Conservation (phyloP, 2,797 vertebrate species). For the Muscicapa striata region DNA sequence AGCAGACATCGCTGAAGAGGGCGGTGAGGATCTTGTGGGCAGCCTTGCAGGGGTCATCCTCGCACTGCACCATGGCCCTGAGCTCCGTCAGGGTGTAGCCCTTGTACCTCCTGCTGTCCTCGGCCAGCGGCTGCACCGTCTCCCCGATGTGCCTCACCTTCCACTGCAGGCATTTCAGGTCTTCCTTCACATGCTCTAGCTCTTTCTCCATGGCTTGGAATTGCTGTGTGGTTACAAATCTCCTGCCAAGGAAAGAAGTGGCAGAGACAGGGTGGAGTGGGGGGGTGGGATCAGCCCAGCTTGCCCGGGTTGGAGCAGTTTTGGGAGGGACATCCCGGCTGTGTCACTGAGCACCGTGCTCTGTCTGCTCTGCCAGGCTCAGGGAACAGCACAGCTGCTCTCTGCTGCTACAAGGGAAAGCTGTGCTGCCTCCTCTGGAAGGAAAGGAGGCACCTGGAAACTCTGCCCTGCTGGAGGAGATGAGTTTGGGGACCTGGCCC, state of each 20-base stretch:
- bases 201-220: slow-evolving; percentile 69
- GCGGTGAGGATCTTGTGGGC: slow-evolving; percentile 60
- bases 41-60: slow-evolving; percentile 59
- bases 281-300: background rate
- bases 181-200: slow-evolving; percentile 54
- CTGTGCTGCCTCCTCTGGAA: background rate
- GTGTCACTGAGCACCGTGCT: background rate
- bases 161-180: slow-evolving; percentile 68
- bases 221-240: slow-evolving; percentile 49
- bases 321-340: background rate
- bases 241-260: slow-evolving; percentile 55
- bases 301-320: background rate
- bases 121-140: slow-evolving; percentile 43
- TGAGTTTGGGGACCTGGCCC: background rate
- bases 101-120: slow-evolving; percentile 63
- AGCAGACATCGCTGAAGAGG: slow-evolving; percentile 51
- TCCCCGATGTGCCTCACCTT: slow-evolving; percentile 61
- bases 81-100: slow-evolving; percentile 66
- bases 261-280: slow-evolving; percentile 2
- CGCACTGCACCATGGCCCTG: slow-evolving; percentile 63
- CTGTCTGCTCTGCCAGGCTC: background rate
- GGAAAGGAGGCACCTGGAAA: background rate
- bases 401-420: background rate
- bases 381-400: background rate
- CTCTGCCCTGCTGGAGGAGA: background rate